Conservation (phyloP, 2,888 invertebrate genomes). For the Xylota sylvarum region DNA sequence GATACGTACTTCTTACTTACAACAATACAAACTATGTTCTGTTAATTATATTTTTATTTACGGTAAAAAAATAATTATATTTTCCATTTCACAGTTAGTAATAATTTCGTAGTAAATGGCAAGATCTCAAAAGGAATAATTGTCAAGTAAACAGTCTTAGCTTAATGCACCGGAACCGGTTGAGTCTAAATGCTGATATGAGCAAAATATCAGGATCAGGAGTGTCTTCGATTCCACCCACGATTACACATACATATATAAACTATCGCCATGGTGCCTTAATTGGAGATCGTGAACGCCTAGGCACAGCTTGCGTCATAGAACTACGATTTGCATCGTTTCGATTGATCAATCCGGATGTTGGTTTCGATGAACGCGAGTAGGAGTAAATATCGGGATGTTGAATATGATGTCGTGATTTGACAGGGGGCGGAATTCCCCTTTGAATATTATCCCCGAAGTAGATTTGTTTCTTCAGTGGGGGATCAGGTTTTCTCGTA, state of each 20-base stretch:
- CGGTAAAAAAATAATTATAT: conserved; percentile 12
- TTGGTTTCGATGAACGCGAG: conserved; percentile 58
- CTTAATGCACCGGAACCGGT: conserved; percentile 33
- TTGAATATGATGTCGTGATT: conserved; percentile 55
- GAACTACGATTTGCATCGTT: conserved; percentile 56
- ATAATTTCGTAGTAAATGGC: conserved; percentile 53
- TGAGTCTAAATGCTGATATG: conserved; percentile 6
- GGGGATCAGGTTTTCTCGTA: conserved; percentile 30
- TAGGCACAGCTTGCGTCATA: conserved; percentile 78
- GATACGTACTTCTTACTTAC: background rate
- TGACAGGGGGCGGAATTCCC: conserved; percentile 30
- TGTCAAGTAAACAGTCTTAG: conserved; percentile 61
- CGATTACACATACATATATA: conserved; percentile 50
- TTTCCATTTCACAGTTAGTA: conserved; percentile 36
- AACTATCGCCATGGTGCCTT: conserved; percentile 83
- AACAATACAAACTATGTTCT: background rate
- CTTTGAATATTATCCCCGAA: conserved; percentile 59
- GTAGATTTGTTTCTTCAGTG: conserved; percentile 50
- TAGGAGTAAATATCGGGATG: conserved; percentile 61
- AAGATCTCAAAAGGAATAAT: conserved; percentile 59
- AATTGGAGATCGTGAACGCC: conserved; percentile 84
- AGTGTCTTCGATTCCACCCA: conserved; percentile 25
- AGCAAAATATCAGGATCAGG: conserved; percentile 18
- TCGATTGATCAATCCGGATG: conserved; percentile 67
- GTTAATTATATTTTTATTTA: conserved; percentile 22